Base-by-base conservation (phyloP, 2,113 vertebrate species). In the Octodon degus region DNA sequence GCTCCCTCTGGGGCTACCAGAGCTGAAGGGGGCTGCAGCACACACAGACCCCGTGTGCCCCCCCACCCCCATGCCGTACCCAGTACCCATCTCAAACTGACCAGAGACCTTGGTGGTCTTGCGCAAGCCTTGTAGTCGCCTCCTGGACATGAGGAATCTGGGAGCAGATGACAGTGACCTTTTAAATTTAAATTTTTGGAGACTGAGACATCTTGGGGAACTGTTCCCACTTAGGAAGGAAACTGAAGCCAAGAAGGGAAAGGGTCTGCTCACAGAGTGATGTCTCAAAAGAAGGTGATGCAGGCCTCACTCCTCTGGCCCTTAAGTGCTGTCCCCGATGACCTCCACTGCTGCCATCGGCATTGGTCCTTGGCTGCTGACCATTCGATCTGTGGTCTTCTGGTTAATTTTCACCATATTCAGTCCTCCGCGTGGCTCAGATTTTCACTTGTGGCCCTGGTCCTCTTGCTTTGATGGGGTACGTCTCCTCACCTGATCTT, bases 101-200 rank as follows among this genome's bases (percentile, higher is more conserved):
- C 9, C 37, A 16, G 8, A 19, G 25, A 34, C 32, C 55, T 76
- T 62, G n/a, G 16, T 80, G 34, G n/a, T 50, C 68, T 89, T 87
- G 20, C 34, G 68, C 37, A 81, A 67, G 72, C 1, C 79, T 63
- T 88, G 0, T 34, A 16, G 32, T 50, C 34, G 79, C 65, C 10
- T 94, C 14, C 25, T 16, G 58, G 50, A 53, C 60, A 25, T 94
- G 60, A 22, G 40, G 32, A 90, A 88, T 50, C 53, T 40, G 37
- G 30, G 80, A 63, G 40, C 53, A 4, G 6, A 72, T 60, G 82
- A 40, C 53, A 93, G 1, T 37, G 72, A 86, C n/a, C 63, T 86
- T 91, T 92, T 37, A 47, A 34, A 60, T 93, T 58, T 80, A 83
- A 40, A 74, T 55, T 85, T 90, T 58, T 81, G 79, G 83, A 96